Conservation (phyloP, 1,140 invertebrate genomes). For the Trachymyrmex septentrionalis region DNA sequence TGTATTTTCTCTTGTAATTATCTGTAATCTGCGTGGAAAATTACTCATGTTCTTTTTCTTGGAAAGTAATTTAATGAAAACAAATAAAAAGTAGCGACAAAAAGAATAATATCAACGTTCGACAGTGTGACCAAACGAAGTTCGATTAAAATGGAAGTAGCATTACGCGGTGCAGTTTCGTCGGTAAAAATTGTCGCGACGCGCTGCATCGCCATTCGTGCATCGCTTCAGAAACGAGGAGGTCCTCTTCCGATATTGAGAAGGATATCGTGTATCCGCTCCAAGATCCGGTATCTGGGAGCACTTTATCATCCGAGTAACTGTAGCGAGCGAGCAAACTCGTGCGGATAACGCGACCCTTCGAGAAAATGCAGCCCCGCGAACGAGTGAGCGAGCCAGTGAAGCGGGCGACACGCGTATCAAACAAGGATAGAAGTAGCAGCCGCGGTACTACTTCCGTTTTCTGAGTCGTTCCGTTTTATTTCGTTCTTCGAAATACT, state of each 20-base stretch:
- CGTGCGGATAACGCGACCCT: constrained; percentile 70
- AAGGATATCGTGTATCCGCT: constrained; percentile 64
- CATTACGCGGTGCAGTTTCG: constrained; percentile 45
- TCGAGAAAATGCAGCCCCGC: constrained; percentile 61
- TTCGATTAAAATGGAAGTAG: constrained; percentile 10
- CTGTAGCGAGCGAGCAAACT: constrained; percentile 65
- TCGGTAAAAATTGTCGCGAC: constrained; percentile 47
- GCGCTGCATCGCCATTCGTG: constrained; percentile 48
- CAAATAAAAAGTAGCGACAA: background rate
- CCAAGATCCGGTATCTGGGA: constrained; percentile 56
- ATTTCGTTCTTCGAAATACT: constrained; percentile 63
- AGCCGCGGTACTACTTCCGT: constrained; percentile 67
- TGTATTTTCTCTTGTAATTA: background rate
- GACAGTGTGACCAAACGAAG: background rate
- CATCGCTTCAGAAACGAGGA: constrained; percentile 51
- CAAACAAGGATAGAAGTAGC: constrained; percentile 49
- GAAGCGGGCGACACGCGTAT: constrained; percentile 36
- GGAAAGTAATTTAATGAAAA: background rate
- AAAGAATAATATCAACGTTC: background rate
- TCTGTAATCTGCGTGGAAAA: background rate
- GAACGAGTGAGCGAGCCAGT: constrained; percentile 31
- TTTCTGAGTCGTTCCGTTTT: constrained; percentile 68
- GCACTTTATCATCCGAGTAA: constrained; percentile 70
- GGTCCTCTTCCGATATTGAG: constrained; percentile 54
- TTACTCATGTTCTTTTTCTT: background rate